Evolutionary conservation across 2,113 vertebrate genomes (phyloP).

Genomic region (Ellobius talpinus): DNA sequence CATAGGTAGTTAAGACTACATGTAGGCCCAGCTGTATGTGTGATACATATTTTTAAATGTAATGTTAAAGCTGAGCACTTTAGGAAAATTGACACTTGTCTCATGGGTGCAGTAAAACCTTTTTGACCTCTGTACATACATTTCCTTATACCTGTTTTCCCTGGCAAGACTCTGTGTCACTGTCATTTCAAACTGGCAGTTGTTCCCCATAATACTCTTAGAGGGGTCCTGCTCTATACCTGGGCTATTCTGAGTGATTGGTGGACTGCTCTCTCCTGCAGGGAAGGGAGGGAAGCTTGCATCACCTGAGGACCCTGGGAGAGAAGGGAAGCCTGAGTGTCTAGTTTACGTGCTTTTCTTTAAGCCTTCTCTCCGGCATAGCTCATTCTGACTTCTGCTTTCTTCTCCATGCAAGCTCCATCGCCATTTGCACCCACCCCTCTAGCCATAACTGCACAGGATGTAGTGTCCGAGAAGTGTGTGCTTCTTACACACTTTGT

Average conservation of each 20-base stretch:
- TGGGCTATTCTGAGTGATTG: not conserved
- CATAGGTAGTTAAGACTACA: not conserved
- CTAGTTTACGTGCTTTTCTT: not conserved
- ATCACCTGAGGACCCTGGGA: not conserved
- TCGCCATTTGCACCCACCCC: not conserved
- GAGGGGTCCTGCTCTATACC: not conserved
- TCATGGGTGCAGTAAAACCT: not conserved
- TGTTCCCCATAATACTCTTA: not conserved
- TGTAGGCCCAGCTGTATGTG: not conserved
- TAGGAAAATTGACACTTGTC: not conserved
- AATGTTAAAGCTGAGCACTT: not conserved
- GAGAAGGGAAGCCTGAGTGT: not conserved
- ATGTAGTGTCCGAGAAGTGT: not conserved
- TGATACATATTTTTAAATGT: not conserved
- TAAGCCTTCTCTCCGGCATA: not conserved
- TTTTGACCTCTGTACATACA: not conserved
- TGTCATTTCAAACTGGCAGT: not conserved
- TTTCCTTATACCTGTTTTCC: not conserved
- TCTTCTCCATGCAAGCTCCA: not conserved
- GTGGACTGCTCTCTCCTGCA: not conserved
- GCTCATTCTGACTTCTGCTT: not conserved
- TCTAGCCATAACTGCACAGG: not conserved
- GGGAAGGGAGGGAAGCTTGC: not conserved
- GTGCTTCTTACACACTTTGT: not conserved
- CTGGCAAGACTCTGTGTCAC: not conserved